These are phyloP conservation scores for Scaptomyza polygonia DNA, from an alignment of 2,888 invertebrate genomes.

Conservation along the genomic window DNA sequence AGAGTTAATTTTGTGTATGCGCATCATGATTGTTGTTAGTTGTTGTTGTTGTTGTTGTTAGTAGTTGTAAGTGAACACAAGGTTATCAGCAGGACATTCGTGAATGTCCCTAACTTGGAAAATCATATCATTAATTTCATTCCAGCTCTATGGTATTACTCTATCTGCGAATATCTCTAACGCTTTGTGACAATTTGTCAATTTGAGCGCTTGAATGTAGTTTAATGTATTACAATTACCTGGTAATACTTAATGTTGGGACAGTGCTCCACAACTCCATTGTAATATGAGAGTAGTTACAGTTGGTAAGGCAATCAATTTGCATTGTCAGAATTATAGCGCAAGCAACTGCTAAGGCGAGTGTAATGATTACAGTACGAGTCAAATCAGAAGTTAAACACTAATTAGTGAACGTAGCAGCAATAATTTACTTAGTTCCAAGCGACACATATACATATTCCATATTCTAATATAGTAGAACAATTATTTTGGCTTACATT, in stretches of 20 bases:
- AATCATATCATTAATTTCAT: constrained; percentile 77
- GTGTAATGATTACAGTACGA: not conserved
- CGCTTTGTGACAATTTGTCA: constrained; percentile 54
- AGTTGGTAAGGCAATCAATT: not conserved
- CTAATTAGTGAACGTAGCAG: too few relatives aligned
- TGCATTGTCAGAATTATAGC: not conserved
- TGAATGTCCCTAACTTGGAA: constrained; percentile 71
- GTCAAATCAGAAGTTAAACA: not conserved
- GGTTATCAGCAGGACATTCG: constrained; percentile 36
- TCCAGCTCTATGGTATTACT: constrained; percentile 14
- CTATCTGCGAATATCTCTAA: constrained; percentile 3
- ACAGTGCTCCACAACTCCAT: not conserved
- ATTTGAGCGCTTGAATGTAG: constrained; percentile 16
- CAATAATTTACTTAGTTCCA: too few relatives aligned
- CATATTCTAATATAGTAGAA: too few relatives aligned
- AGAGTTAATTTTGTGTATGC: constrained; percentile 36
- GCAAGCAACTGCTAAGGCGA: not conserved
- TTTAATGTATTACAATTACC: constrained; percentile 63
- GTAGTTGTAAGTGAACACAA: constrained; percentile 17
- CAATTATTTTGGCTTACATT: too few relatives aligned
- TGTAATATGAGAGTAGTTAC: not conserved
- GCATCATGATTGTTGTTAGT: constrained; percentile 25
- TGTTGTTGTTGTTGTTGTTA: too few relatives aligned
- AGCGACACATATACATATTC: too few relatives aligned
- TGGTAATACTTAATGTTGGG: constrained; percentile 31